phyloP scores from a whole-genome alignment of 2,888 invertebrate genomes.

The Brenthis ino region DNA sequence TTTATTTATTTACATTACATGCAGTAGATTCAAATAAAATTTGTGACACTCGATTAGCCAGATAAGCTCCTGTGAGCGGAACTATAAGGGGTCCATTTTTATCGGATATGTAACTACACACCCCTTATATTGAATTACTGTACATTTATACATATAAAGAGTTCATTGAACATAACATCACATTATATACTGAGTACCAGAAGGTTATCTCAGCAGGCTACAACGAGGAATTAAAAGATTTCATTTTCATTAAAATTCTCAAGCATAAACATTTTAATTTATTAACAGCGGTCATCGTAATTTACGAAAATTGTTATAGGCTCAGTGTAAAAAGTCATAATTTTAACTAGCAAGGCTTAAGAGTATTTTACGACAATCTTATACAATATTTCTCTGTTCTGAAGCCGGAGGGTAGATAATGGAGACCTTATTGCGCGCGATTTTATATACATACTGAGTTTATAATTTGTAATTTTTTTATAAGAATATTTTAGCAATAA shows the following conservation, averaged over 20 bases:
- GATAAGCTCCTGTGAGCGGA: too few relatives aligned
- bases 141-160: too few relatives aligned
- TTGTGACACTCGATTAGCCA: too few relatives aligned
- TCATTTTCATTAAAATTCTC: constrained; percentile 1
- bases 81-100: too few relatives aligned
- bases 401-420: constrained; percentile 16
- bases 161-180: too few relatives aligned
- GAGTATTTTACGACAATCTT: constrained; percentile 24
- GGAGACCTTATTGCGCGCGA: constrained; percentile 13
- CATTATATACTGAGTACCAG: too few relatives aligned
- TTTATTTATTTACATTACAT: too few relatives aligned
- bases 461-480: constrained; percentile 4
- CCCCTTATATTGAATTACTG: too few relatives aligned
- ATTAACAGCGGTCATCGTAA: constrained; percentile 5
- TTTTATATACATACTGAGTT: constrained; percentile 10
- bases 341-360: constrained; percentile 24
- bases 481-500: neutral
- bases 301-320: constrained; percentile 5
- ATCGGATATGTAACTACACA: too few relatives aligned
- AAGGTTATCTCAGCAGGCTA: too few relatives aligned
- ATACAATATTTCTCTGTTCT: constrained; percentile 19
- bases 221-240: neutral
- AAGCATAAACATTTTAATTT: constrained; percentile 3
- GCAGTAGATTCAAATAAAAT: too few relatives aligned
- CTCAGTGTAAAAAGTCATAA: constrained; percentile 9